A percentile compares a stretch with the other conserved stretches of the same genome.
Conservation (phyloP, 2,888 invertebrate species). For the Nomada ferruginata region DNA sequence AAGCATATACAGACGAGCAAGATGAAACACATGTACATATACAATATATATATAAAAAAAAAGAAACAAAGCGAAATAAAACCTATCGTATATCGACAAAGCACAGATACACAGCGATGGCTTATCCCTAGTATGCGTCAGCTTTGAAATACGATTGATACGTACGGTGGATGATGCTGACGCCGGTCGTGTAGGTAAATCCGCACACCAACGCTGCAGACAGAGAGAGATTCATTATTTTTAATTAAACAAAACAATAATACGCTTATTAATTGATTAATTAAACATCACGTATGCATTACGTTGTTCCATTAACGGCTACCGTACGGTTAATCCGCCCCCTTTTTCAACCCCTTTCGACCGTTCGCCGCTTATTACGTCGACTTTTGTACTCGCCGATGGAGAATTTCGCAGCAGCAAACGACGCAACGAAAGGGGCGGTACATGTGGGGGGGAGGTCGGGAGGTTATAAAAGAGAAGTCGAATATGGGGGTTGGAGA, state of each 20-base stretch:
- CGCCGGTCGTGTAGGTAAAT: constrained; percentile 32
- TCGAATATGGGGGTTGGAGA: not conserved
- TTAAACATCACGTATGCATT: constrained; percentile 73
- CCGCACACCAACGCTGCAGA: constrained; percentile 42
- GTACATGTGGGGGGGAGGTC: not conserved
- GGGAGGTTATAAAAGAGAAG: not conserved
- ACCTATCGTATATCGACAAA: constrained; percentile 71
- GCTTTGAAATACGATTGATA: constrained; percentile 57
- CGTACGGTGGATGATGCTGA: constrained; percentile 26
- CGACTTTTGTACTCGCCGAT: constrained; percentile 54
- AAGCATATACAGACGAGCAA: not conserved
- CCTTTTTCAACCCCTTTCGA: constrained; percentile 56
- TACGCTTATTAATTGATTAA: constrained; percentile 78
- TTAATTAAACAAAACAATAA: constrained; percentile 79
- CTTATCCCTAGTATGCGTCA: constrained; percentile 50
- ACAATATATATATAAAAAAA: not conserved
- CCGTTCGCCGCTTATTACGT: constrained; percentile 63
- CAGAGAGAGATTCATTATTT: constrained; percentile 75
- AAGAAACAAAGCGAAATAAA: constrained; percentile 44
- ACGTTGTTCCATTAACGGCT: constrained; percentile 64
- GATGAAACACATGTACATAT: constrained; percentile 24
- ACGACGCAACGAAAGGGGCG: constrained; percentile 1
- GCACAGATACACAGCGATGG: constrained; percentile 65
- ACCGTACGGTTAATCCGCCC: constrained; percentile 65
- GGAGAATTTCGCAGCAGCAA: constrained; percentile 39